Evolutionary conservation across 2,797 vertebrate genomes (phyloP).

Genomic region (Phalloptychus januarius): DNA sequence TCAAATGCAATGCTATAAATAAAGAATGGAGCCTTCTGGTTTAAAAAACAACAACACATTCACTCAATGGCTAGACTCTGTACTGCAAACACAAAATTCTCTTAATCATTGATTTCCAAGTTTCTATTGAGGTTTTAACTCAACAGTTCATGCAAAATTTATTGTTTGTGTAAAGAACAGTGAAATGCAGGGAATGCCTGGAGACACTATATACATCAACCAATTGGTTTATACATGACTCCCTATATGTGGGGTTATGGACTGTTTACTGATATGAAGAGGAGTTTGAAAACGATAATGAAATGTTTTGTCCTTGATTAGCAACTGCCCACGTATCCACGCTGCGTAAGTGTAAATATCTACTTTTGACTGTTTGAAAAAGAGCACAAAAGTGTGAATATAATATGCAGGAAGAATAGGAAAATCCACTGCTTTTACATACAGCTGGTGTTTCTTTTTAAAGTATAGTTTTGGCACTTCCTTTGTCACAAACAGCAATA

Average conservation of each 20-base stretch:
- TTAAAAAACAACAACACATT: background rate
- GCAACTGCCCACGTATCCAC: background rate
- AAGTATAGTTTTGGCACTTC: constrained; percentile 1
- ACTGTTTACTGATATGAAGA: background rate
- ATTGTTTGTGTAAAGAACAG: background rate
- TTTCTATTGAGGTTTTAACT: background rate
- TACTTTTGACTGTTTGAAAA: background rate
- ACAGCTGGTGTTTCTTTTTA: background rate
- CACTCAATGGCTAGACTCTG: background rate
- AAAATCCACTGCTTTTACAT: background rate
- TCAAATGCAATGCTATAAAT: background rate
- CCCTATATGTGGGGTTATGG: background rate
- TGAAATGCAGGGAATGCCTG: background rate
- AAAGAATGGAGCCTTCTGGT: background rate
- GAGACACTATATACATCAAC: background rate
- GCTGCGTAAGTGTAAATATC: background rate
- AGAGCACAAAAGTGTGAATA: constrained; percentile 2
- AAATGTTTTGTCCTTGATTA: background rate
- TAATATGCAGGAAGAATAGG: background rate
- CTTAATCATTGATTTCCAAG: background rate
- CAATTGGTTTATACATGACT: background rate
- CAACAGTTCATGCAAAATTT: background rate
- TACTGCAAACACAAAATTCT: background rate
- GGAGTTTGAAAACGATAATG: background rate
- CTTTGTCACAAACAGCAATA: background rate